Percentiles rank a stretch among this genome's conserved stretches.
phyloP scores from a whole-genome alignment of 2,797 vertebrate genomes.

The Hyperoplus immaculatus region DNA sequence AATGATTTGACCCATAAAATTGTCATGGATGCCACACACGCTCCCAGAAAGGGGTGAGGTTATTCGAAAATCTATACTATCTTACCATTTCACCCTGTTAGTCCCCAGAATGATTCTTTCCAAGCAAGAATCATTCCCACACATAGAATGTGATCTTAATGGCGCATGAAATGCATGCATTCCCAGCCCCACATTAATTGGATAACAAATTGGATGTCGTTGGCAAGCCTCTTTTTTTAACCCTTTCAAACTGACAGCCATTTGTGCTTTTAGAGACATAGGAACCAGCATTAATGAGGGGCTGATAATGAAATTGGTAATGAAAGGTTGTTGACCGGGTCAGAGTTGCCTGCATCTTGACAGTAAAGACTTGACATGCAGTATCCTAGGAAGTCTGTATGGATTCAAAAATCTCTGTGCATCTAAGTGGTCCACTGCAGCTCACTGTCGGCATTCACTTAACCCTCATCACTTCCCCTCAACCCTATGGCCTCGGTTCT shows the following conservation, averaged over 20 bases:
- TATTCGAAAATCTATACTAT: neutral
- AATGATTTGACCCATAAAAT: constrained; percentile 35
- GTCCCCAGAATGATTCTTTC: neutral
- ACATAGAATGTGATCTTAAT: neutral
- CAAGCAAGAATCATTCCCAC: neutral
- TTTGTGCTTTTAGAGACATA: constrained; percentile 59
- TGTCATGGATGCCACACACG: neutral
- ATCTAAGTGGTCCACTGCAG: constrained; percentile 43
- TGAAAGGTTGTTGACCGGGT: constrained; percentile 43
- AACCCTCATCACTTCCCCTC: constrained; percentile 9
- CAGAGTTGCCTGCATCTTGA: constrained; percentile 67
- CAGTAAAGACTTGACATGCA: constrained; percentile 60
- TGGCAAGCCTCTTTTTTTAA: neutral
- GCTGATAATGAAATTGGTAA: constrained; percentile 34
- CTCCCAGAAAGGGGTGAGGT: neutral
- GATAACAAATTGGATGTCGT: constrained; percentile 21
- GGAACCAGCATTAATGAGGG: constrained; percentile 63
- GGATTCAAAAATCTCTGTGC: constrained; percentile 60
- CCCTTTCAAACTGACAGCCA: constrained; percentile 23
- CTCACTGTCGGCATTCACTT: constrained; percentile 3
- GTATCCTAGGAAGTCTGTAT: constrained; percentile 54
- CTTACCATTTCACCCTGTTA: neutral
- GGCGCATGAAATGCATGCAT: constrained; percentile 28
- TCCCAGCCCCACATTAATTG: neutral
- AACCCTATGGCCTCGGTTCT: neutral